Evolutionary conservation across 2,113 vertebrate species (phyloP), one percentile per base, ranked within the genome.

Genomic region (Ammodytes dubius): DNA sequence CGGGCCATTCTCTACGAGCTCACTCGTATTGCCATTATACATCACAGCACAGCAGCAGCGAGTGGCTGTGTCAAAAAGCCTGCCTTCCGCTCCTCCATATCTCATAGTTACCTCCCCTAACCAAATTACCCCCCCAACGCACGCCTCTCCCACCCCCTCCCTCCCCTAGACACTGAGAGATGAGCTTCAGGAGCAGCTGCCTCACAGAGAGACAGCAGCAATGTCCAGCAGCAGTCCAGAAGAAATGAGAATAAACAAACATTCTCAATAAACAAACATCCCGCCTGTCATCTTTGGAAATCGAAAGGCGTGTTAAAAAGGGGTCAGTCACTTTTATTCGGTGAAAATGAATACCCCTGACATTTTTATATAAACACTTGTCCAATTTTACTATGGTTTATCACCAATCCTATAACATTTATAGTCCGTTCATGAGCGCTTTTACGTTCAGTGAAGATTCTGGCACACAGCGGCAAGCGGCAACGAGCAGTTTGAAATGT

Each of bases 101-200:
- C 93, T 96, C 94, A 95, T 93, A 94, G 94, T 96, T 95, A 95
- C 94, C 94, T 93, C 91, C 89, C 82, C 89, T 95, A 95, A 96
- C 94, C 89, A 91, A 94, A 95, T 96, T 95, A 95, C 88, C 83
- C 81, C 27, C 64, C 46, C 74, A 42, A 60, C 84, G 83, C 77
- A 73, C 75, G 17, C 75, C 75, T 86, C 74, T n/a, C 69, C 84
- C 83, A 12, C 81, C 83, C 77, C 72, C 86, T 83, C 66, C 27
- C 73, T 86, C 70, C 77, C 70, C 74, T 76, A 89, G 87, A 85
- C 86, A 70, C 81, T 77, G 86, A 91, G 82, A 90, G 86, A 92
- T 89, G 89, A 87, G 89, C 75, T 69, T 74, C 77, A 70, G 77
- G 85, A 81, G 71, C 77, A 81, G 78, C 82, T 79, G 76, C 79